Conservation (phyloP, 2,797 vertebrate genomes). For the Monodelphis domestica region DNA sequence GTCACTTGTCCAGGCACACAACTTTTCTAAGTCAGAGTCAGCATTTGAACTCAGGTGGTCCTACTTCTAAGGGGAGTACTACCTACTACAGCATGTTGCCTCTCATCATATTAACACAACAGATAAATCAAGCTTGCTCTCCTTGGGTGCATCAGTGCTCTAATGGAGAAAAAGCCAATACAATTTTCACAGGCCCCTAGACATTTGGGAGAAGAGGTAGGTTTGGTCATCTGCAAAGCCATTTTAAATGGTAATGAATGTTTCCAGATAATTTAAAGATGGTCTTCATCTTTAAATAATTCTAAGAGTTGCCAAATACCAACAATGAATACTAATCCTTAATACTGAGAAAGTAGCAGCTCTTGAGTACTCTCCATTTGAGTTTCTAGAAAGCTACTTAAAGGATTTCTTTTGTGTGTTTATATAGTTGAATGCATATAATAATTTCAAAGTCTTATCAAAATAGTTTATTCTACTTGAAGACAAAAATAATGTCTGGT, state of each 20-base stretch:
- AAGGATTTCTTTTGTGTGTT: conserved; percentile 19
- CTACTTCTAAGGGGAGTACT: background rate
- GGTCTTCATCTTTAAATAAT: background rate
- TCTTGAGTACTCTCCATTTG: conserved; percentile 3
- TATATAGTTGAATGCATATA: background rate
- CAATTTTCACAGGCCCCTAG: background rate
- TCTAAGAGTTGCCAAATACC: conserved; percentile 14
- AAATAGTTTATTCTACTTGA: background rate
- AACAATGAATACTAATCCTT: background rate
- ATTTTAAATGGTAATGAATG: background rate
- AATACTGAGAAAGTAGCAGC: conserved; percentile 42
- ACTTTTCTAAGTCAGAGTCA: background rate
- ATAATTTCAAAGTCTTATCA: conserved; percentile 41
- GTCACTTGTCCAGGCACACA: background rate
- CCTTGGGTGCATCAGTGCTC: background rate
- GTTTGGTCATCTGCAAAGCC: background rate
- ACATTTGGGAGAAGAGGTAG: background rate
- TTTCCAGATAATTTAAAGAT: conserved; percentile 26
- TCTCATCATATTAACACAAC: background rate
- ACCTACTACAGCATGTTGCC: background rate
- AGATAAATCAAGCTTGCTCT: background rate
- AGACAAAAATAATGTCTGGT: conserved; percentile 48
- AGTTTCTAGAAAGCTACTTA: conserved; percentile 40
- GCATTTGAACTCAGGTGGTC: background rate
- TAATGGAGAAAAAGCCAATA: background rate